Evolutionary conservation across 2,797 vertebrate species (phyloP), one percentile per base, ranked within the genome.

Genomic region (Notolabrus celidotus): DNA sequence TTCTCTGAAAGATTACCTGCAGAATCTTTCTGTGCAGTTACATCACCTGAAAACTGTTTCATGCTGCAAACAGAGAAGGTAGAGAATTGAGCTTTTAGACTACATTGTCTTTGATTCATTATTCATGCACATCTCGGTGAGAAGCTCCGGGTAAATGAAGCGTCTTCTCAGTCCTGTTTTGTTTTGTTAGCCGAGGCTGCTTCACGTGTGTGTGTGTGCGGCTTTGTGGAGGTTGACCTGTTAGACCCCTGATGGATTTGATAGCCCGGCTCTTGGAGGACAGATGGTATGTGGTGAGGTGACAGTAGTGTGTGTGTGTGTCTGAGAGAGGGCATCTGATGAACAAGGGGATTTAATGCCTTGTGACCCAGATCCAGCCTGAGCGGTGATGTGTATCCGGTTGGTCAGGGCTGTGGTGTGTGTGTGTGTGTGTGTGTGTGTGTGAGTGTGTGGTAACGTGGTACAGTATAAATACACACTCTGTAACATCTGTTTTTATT

Each of bases 261-360:
- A 89, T 88, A 86, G 86, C 68, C 61, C 46, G 66, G 86, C 81
- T 87, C 86, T 86, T 83, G 71, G 84, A 91, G 89, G 89, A 91
- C 92, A 93, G 92, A 93, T 94, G 92, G 93, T 82, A 49, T 78
- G 86, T 71, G 60, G 58, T 57, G 88, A 91, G 87, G 89, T 92
- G 85, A 84, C 36, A 62, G 55, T 66, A 41, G 72, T 67, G 53
- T 39, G 73, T 67, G 63, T 62, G 46, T 33, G 64, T 58, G 57
- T 64, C 59, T 66, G 51, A 74, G 56, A 65, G 17, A 41, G 75
- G 67, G 71, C 71, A 80, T 78, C 71, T 84, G 83, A 81, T 80
- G 77, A 92, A 86, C 85, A 90, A 86, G 83, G 74, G 88, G 91
- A 92, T 93, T 90, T 91, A 90, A 86, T 85, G 84, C 86, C 83